Evolutionary conservation across 2,888 invertebrate genomes (phyloP).

Genomic region (Anodontia alba): DNA sequence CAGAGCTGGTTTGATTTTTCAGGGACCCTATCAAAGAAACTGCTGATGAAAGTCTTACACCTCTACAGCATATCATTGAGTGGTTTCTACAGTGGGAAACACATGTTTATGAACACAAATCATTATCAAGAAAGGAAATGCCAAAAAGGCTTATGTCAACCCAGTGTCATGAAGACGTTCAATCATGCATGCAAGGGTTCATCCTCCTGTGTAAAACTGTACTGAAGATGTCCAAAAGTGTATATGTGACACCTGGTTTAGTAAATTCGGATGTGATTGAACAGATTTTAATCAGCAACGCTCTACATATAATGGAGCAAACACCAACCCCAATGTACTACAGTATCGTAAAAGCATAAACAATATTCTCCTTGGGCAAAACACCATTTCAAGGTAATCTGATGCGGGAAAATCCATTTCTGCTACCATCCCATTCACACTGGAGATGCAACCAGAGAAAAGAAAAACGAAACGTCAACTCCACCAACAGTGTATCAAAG

Average conservation of each 20-base stretch:
- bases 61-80: conserved; percentile 21
- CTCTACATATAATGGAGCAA: conserved; percentile 55
- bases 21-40: conserved; percentile 30
- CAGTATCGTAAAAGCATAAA: conserved; percentile 42
- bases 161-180: conserved; percentile 52
- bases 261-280: conserved; percentile 60
- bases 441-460: neutral
- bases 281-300: conserved; percentile 53
- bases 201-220: conserved; percentile 34
- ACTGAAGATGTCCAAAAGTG: neutral
- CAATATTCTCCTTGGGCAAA: conserved; percentile 49
- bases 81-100: conserved; percentile 37
- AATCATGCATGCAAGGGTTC: conserved; percentile 53
- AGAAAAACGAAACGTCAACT: too few species aligned
- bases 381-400: conserved; percentile 44
- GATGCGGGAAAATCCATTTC: conserved; percentile 48
- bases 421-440: neutral
- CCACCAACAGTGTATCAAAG: too few species aligned
- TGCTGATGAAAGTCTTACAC: conserved; percentile 19
- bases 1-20: conserved; percentile 38
- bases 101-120: neutral
- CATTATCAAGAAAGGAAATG: neutral
- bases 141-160: conserved; percentile 31
- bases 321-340: conserved; percentile 52
- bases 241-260: conserved; percentile 39